phyloP scores from a whole-genome alignment of 2,113 vertebrate genomes.

The Chloroceryle aenea region DNA sequence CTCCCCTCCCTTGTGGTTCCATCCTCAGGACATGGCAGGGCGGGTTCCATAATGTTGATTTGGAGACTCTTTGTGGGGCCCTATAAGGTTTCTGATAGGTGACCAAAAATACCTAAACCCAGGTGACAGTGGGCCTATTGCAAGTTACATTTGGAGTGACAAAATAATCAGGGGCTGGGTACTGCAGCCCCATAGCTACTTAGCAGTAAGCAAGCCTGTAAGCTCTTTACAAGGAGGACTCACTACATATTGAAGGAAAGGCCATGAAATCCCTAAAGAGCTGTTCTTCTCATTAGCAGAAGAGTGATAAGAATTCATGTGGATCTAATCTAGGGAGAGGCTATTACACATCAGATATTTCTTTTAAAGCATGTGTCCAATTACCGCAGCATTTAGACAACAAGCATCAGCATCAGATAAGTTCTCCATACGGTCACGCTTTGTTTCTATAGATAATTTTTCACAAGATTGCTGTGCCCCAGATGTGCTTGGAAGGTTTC shows the following conservation, averaged over 20 bases:
- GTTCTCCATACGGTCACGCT: background rate
- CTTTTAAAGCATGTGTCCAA: conserved; percentile 11
- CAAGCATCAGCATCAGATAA: conserved; percentile 38
- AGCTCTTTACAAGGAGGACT: background rate
- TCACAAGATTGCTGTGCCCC: background rate
- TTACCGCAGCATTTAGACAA: conserved; percentile 45
- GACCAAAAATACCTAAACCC: background rate
- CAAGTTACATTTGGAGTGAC: no score
- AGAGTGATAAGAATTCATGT: background rate
- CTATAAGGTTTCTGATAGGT: background rate
- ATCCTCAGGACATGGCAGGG: background rate
- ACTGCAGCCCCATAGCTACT: background rate
- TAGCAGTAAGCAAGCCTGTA: background rate
- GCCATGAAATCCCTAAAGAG: conserved; percentile 11
- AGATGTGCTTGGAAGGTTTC: background rate
- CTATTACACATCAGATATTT: conserved; percentile 25
- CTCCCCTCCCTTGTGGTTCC: background rate
- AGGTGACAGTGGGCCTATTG: background rate
- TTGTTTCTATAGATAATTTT: conserved; percentile 34
- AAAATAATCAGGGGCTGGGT: background rate
- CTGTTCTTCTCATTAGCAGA: conserved; percentile 21
- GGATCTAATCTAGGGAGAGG: conserved; percentile 15
- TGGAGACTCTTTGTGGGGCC: background rate
- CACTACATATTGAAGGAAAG: background rate
- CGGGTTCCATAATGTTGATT: background rate